Evolutionary conservation across 1,140 invertebrate genomes (phyloP).

Genomic region (Drusus annulatus): DNA sequence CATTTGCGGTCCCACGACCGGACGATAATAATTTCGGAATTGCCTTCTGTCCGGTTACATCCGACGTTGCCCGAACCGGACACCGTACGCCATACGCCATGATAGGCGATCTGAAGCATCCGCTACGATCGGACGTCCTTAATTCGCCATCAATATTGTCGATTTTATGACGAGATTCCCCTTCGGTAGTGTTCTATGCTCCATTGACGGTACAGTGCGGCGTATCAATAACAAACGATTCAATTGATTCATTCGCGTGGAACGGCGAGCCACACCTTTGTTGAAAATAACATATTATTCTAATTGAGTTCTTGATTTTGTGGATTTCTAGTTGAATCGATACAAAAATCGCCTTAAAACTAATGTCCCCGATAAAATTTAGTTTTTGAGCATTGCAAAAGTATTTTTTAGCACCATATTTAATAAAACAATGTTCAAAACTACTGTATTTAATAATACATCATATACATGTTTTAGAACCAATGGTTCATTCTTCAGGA

Average conservation of each 20-base stretch:
- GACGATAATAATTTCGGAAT: slow-evolving; percentile 9
- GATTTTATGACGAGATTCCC: slow-evolving; percentile 12
- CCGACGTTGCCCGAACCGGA: background rate
- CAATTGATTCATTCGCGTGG: background rate
- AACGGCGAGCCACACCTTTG: slow-evolving; percentile 2
- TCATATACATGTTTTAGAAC: too few species aligned
- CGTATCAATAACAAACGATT: background rate
- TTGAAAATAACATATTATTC: background rate
- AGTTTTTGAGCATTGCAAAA: too few species aligned
- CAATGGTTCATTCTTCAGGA: too few species aligned
- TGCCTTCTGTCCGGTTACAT: background rate
- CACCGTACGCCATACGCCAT: background rate
- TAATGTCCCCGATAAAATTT: too few species aligned
- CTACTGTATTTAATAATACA: too few species aligned
- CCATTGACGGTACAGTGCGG: background rate
- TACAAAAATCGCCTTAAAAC: too few species aligned
- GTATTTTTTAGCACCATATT: too few species aligned
- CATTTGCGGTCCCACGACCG: background rate
- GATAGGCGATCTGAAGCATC: background rate
- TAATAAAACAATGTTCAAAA: too few species aligned
- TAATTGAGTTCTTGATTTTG: too few species aligned
- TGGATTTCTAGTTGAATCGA: too few species aligned
- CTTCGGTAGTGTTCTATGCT: background rate
- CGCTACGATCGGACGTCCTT: background rate
- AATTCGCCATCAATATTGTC: background rate